Percentiles rank a stretch among this genome's conserved stretches.
Evolutionary conservation across 2,888 invertebrate genomes (phyloP).

Genomic region (Eupithecia centaureata): DNA sequence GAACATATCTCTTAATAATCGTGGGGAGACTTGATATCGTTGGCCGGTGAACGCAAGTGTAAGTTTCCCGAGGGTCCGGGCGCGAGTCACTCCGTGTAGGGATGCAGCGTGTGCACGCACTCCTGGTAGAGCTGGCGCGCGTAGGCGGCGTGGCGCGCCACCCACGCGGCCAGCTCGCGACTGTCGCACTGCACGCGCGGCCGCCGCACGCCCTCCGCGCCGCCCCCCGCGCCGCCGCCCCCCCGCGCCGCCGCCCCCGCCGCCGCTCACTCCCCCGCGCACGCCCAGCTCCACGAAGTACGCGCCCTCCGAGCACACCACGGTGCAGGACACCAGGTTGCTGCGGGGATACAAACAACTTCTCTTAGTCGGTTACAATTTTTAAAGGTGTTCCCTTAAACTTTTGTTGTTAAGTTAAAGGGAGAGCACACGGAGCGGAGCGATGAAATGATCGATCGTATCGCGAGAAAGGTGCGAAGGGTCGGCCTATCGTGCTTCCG

Average conservation of each 20-base stretch:
- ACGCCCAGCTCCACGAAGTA: constrained; percentile 89
- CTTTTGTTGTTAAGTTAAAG: no score
- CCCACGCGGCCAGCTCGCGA: constrained; percentile 87
- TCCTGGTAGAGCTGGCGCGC: constrained; percentile 94
- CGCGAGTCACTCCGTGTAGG: constrained; percentile 31
- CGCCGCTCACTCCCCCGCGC: constrained; percentile 83
- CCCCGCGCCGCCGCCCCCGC: constrained; percentile 91
- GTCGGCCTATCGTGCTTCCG: not conserved
- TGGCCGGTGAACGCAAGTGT: not conserved
- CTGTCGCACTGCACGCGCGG: constrained; percentile 92
- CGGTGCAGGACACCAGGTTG: constrained; percentile 87
- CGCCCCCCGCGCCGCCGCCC: constrained; percentile 68
- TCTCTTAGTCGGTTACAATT: no score
- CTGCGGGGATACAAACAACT: constrained; percentile 57
- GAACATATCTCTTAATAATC: not conserved
- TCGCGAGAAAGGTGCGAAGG: no score
- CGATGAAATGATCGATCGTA: no score
- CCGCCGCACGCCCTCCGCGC: constrained; percentile 83
- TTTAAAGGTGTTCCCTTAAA: no score
- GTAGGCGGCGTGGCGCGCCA: constrained; percentile 93
- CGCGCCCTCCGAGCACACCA: constrained; percentile 81
- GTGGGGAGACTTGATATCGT: not conserved
- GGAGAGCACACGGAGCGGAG: no score
- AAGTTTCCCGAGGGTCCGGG: not conserved
- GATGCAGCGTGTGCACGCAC: constrained; percentile 87